Evolutionary conservation across 2,888 invertebrate species (phyloP).

Genomic region (Hydrotaea cyrtoneurina): DNA sequence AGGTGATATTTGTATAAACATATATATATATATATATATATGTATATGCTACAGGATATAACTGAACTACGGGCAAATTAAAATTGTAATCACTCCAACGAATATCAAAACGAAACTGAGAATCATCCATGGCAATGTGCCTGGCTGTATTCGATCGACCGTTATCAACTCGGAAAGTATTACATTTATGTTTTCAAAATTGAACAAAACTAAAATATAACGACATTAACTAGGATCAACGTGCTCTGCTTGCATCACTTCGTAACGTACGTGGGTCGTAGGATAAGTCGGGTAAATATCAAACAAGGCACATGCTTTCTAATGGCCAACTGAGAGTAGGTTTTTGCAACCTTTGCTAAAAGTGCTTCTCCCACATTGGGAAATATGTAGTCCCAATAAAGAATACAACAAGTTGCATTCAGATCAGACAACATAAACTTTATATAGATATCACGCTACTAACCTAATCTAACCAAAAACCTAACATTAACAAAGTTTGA

Average conservation of each 20-base stretch:
- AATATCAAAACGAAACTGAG: background rate
- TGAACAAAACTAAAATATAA: constrained; percentile 11
- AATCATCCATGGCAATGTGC: background rate
- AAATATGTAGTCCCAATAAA: too few species aligned
- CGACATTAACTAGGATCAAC: background rate
- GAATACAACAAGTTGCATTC: too few species aligned
- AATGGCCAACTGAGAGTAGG: too few species aligned
- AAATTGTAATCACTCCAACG: background rate
- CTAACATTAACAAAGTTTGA: too few species aligned
- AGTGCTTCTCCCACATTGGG: too few species aligned
- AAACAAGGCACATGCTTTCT: background rate
- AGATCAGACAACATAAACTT: too few species aligned
- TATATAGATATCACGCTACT: too few species aligned
- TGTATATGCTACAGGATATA: background rate
- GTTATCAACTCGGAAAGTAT: too few species aligned
- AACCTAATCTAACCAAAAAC: too few species aligned
- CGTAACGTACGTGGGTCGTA: background rate
- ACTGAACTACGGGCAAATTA: background rate
- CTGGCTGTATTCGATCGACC: too few species aligned
- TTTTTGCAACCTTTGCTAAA: too few species aligned
- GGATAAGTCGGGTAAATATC: background rate
- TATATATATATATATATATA: too few species aligned
- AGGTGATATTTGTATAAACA: background rate
- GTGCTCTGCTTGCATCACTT: background rate
- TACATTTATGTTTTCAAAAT: background rate